Percentiles rank a stretch among this genome's conserved stretches.
phyloP scores from a whole-genome alignment of 2,113 vertebrate species.

The Hippocampus mohnikei region DNA sequence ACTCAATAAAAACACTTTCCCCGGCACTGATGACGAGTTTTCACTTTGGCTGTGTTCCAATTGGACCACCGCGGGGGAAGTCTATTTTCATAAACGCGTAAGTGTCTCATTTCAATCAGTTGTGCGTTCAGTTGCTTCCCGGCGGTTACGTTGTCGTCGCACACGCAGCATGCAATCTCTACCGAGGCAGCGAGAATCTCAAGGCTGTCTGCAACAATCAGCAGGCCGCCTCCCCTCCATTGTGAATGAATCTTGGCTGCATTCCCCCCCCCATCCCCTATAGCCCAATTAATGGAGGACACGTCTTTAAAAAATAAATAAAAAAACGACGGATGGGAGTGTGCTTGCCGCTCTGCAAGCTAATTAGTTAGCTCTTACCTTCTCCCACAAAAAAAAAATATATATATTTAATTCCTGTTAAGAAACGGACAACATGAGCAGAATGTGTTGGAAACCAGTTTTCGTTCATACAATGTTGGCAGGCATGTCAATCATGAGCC shows the following conservation, averaged over 20 bases:
- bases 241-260: conserved; percentile 33
- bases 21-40: not conserved
- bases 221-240: conserved; percentile 1
- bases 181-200: not conserved
- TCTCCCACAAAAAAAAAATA: not conserved
- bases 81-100: not conserved
- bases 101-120: not conserved
- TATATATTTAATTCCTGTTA: too few relatives aligned
- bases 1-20: not conserved
- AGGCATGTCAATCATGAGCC: too few relatives aligned
- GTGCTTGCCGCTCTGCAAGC: not conserved
- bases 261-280: conserved; percentile 32
- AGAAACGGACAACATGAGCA: too few relatives aligned
- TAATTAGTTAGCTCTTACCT: not conserved
- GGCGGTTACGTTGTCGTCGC: not conserved
- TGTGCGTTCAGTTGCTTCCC: not conserved
- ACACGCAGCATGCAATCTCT: not conserved
- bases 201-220: not conserved
- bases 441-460: too few relatives aligned
- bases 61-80: not conserved
- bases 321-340: conserved; percentile 37
- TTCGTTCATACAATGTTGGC: too few relatives aligned
- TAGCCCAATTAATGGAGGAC: conserved; percentile 54
- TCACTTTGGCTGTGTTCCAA: not conserved
- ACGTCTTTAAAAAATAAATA: conserved; percentile 45